These are phyloP conservation scores for Enteromius treurensis DNA, from an alignment of 2,797 vertebrate genomes.

Conservation along the genomic window DNA sequence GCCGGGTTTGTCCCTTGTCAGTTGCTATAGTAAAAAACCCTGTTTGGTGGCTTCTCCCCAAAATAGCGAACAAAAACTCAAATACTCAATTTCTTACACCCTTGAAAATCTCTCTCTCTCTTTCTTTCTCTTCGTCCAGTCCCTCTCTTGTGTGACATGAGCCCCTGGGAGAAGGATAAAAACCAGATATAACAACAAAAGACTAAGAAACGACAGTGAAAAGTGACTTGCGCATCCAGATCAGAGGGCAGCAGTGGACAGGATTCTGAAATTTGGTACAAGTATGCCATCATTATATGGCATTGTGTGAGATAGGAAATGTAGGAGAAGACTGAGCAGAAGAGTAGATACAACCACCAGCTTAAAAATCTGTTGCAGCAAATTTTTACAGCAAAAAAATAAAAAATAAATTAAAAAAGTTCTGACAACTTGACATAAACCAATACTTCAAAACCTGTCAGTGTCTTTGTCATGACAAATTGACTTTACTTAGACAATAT, in stretches of 20 bases:
- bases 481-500: too few relatives aligned
- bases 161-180: background rate
- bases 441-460: too few relatives aligned
- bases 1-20: conserved; percentile 50
- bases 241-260: conserved; percentile 9
- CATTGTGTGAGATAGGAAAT: background rate
- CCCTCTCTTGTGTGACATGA: conserved; percentile 9
- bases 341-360: background rate
- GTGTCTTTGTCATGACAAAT: too few relatives aligned
- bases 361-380: background rate
- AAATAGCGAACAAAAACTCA: conserved; percentile 53
- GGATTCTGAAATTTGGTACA: background rate
- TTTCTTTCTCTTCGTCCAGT: conserved; percentile 8
- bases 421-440: too few relatives aligned
- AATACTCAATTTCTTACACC: conserved; percentile 37
- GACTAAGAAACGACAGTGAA: background rate
- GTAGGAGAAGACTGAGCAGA: background rate
- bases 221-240: conserved; percentile 11
- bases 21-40: conserved; percentile 42
- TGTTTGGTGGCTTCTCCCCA: conserved; percentile 45
- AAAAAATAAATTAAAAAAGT: too few relatives aligned
- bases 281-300: background rate
- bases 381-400: too few relatives aligned
- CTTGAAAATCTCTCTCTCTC: conserved; percentile 13
- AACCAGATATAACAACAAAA: conserved; percentile 36